Evolutionary conservation across 23 tunicate species (phyloP).

Genomic region (Halocynthia aurantium): DNA sequence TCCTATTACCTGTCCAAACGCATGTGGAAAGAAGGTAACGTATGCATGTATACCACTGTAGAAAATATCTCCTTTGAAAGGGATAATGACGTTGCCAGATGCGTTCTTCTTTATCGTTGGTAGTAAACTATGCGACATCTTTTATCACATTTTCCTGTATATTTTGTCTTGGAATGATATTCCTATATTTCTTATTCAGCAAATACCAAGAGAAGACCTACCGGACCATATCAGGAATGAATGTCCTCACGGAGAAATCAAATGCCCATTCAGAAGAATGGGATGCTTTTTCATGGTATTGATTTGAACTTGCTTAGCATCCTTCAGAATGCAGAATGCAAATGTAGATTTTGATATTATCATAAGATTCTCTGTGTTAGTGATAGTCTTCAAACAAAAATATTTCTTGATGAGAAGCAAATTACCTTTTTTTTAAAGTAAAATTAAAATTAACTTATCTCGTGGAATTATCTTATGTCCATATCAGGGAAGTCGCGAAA

Average conservation of each 20-base stretch:
- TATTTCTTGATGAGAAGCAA: too few relatives aligned
- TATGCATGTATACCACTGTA: not conserved
- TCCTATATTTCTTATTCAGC: slow-evolving; percentile 3
- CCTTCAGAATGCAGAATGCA: not conserved
- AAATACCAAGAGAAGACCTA: slow-evolving; percentile 57
- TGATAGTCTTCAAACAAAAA: too few relatives aligned
- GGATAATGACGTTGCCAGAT: not conserved
- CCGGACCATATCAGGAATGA: slow-evolving; percentile 30
- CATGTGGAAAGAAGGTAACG: slow-evolving; percentile 40
- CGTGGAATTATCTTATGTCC: too few relatives aligned
- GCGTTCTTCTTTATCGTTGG: not conserved
- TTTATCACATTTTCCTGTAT: too few relatives aligned
- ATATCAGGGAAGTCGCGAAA: slow-evolving; percentile 17
- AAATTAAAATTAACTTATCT: too few relatives aligned
- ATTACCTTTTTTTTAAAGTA: too few relatives aligned
- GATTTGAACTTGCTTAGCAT: not conserved
- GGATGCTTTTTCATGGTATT: slow-evolving; percentile 56
- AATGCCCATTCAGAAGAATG: slow-evolving; percentile 35
- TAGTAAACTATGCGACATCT: too few relatives aligned
- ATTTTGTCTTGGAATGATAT: too few relatives aligned
- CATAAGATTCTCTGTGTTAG: not conserved
- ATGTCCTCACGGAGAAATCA: slow-evolving; percentile 43
- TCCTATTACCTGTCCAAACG: slow-evolving; percentile 56
- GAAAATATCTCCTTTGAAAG: not conserved
- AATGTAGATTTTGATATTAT: not conserved